These are phyloP conservation scores for Conus betulinus DNA, from an alignment of 1,140 invertebrate species.

Conservation along the genomic window DNA sequence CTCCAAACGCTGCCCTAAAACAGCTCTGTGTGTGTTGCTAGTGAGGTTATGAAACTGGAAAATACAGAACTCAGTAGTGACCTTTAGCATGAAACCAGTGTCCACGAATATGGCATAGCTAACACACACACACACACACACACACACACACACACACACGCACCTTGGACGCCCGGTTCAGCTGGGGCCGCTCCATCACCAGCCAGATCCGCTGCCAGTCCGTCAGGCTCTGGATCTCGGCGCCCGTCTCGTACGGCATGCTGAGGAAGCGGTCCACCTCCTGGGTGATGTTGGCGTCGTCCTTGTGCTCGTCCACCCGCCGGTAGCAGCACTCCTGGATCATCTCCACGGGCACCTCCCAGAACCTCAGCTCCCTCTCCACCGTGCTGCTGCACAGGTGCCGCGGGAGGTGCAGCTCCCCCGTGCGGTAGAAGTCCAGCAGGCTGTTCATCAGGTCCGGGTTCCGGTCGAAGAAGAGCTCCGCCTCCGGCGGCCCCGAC, in stretches of 20 bases:
- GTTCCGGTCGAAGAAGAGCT: slow-evolving; percentile 38
- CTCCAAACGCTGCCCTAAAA: too few species aligned
- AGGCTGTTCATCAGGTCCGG: not conserved
- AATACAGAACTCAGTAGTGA: too few species aligned
- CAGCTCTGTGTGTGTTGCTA: too few species aligned
- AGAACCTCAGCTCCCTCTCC: slow-evolving; percentile 45
- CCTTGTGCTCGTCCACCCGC: not conserved
- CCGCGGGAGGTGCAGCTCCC: slow-evolving; percentile 39
- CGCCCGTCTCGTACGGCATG: not conserved
- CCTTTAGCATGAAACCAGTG: too few species aligned
- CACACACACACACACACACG: not conserved
- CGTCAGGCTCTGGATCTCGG: not conserved
- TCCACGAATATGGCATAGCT: too few species aligned
- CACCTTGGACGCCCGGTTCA: not conserved
- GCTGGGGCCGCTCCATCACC: not conserved
- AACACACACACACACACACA: not conserved
- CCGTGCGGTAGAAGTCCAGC: slow-evolving; percentile 37
- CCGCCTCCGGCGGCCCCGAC: slow-evolving; percentile 6
- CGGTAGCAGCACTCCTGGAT: slow-evolving; percentile 34
- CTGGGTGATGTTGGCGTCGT: slow-evolving; percentile 8
- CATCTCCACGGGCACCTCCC: slow-evolving; percentile 34
- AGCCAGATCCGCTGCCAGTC: not conserved
- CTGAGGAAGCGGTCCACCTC: not conserved
- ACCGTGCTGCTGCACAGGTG: slow-evolving; percentile 29
- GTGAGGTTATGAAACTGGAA: too few species aligned